phyloP scores from a whole-genome alignment of 2,888 invertebrate species.

The Lordiphosa andalusiaca region DNA sequence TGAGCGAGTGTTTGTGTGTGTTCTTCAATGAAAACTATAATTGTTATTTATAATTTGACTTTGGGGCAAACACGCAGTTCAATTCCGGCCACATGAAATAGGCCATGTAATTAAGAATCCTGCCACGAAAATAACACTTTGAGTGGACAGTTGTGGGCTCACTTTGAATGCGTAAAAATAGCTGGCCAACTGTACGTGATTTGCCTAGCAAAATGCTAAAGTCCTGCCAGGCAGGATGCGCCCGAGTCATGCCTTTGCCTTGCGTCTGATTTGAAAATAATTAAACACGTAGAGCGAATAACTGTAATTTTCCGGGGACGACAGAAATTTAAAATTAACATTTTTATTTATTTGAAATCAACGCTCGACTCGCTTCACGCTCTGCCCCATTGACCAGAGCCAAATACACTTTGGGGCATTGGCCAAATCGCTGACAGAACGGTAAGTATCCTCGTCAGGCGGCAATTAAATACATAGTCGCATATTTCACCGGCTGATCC shows the following conservation, averaged over 20 bases:
- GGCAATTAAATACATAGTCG: constrained; percentile 36
- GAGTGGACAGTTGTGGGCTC: constrained; percentile 57
- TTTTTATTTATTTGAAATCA: constrained; percentile 72
- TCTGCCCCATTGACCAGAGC: constrained; percentile 80
- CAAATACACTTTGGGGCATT: constrained; percentile 90
- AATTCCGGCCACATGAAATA: constrained; percentile 29
- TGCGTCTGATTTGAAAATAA: constrained; percentile 74
- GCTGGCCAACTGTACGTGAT: constrained; percentile 71
- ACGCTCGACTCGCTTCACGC: constrained; percentile 15
- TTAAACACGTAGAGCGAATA: constrained; percentile 75
- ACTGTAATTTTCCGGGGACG: constrained; percentile 64
- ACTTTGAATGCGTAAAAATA: constrained; percentile 44
- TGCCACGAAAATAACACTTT: constrained; percentile 70
- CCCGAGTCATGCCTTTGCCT: constrained; percentile 26
- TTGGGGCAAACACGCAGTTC: constrained; percentile 19
- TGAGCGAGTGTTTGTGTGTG: constrained; percentile 14
- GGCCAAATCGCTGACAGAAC: constrained; percentile 84
- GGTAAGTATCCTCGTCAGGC: constrained; percentile 71
- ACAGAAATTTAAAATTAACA: constrained; percentile 67
- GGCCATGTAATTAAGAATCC: constrained; percentile 61
- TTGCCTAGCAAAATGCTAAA: constrained; percentile 50
- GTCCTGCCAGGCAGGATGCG: background rate
- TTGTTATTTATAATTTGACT: constrained; percentile 37
- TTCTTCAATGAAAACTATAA: constrained; percentile 26
- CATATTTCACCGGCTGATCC: constrained; percentile 26